A percentile compares a stretch with the other conserved stretches of the same genome.
Conservation (phyloP, 2,113 vertebrate genomes). For the Bungarus multicinctus region DNA sequence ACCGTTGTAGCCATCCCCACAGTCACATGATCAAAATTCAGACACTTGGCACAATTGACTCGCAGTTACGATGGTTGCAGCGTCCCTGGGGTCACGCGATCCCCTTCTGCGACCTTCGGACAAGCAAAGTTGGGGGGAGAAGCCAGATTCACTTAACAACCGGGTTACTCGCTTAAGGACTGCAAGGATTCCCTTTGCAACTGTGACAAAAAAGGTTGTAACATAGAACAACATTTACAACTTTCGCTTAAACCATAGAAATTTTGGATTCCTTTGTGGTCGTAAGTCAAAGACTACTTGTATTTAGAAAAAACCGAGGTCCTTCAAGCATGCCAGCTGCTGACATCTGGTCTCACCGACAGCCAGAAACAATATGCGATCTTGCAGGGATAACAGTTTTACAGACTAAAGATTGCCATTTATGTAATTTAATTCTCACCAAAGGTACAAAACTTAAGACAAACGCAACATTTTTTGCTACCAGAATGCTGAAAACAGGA, state of each 20-base stretch:
- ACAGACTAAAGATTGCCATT: constrained; percentile 59
- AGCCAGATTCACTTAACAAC: background rate
- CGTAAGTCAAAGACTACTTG: background rate
- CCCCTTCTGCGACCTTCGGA: background rate
- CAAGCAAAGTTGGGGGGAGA: background rate
- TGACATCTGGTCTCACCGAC: constrained; percentile 38
- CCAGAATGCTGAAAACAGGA: constrained; percentile 58
- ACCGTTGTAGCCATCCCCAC: background rate
- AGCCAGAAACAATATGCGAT: constrained; percentile 13
- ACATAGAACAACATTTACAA: background rate
- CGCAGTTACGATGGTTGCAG: rapidly evolving
- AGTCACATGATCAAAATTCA: rapidly evolving
- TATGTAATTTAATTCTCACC: constrained; percentile 71
- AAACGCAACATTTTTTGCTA: constrained; percentile 36
- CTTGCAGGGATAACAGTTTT: constrained; percentile 10
- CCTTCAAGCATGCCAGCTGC: constrained; percentile 15
- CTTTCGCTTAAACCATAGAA: background rate
- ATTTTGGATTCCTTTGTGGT: background rate
- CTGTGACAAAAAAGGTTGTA: background rate
- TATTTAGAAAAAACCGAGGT: background rate
- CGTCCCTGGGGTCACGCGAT: background rate
- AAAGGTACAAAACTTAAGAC: constrained; percentile 48
- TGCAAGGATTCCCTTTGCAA: background rate
- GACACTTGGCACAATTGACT: background rate
- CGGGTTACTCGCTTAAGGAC: background rate